phyloP scores from a whole-genome alignment of 2,797 vertebrate genomes.

The Alcedo quadribrachys region DNA sequence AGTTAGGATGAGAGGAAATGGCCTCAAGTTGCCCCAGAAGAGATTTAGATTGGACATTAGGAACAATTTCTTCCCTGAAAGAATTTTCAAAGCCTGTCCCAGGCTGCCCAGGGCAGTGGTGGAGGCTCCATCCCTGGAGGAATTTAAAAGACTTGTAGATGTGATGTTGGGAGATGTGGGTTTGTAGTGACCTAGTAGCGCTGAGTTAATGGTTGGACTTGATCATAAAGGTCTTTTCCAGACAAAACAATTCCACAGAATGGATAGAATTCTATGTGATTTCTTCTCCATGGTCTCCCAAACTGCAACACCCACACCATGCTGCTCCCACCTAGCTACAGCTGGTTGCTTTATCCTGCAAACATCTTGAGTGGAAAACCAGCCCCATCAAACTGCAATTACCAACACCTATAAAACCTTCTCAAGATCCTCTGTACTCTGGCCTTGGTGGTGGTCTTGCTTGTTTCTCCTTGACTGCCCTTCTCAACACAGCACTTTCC shows the following conservation, averaged over 20 bases:
- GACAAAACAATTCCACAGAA: not conserved
- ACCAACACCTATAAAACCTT: not conserved
- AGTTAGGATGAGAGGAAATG: not conserved
- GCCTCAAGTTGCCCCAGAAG: not conserved
- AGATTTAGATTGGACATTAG: not conserved
- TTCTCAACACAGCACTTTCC: not conserved
- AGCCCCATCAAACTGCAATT: not conserved
- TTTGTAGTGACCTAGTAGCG: not conserved
- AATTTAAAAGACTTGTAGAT: not conserved
- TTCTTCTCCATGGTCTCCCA: fast-evolving
- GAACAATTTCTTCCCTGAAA: not conserved
- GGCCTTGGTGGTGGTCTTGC: not conserved
- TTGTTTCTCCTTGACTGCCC: not conserved
- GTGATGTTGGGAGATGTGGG: not conserved
- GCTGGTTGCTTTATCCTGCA: not conserved
- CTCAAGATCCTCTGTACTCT: too few relatives aligned
- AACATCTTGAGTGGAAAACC: not conserved
- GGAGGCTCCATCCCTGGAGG: not conserved
- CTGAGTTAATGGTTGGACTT: not conserved
- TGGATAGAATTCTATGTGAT: not conserved
- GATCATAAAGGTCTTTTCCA: not conserved
- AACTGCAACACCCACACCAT: not conserved
- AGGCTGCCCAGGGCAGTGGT: not conserved
- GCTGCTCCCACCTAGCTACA: not conserved
- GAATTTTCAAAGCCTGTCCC: not conserved